These are phyloP conservation scores for Drosophila pseudotakahashii DNA, from an alignment of 2,888 invertebrate genomes.

Conservation along the genomic window DNA sequence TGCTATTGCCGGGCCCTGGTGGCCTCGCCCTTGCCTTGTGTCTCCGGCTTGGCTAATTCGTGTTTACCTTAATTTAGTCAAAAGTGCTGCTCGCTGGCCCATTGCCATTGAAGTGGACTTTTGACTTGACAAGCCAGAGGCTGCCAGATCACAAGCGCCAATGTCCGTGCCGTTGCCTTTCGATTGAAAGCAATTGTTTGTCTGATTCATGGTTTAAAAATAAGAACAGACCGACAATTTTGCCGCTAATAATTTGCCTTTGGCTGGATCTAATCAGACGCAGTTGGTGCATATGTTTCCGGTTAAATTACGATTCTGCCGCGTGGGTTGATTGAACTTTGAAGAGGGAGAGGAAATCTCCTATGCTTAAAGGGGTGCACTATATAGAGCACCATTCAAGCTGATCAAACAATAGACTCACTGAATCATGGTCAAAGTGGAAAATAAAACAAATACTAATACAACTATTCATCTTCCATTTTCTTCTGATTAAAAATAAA, in stretches of 20 bases:
- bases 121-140: slow-evolving; percentile 17
- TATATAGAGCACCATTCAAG: slow-evolving; percentile 27
- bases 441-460: too few relatives aligned
- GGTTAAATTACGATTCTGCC: slow-evolving; percentile 51
- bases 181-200: slow-evolving; percentile 66
- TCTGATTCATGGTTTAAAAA: slow-evolving; percentile 67
- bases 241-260: slow-evolving; percentile 70
- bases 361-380: slow-evolving; percentile 11
- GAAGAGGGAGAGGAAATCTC: slow-evolving; percentile 3
- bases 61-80: slow-evolving; percentile 47
- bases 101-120: slow-evolving; percentile 40
- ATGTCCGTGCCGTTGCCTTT: slow-evolving; percentile 49
- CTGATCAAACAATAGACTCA: slow-evolving; percentile 52
- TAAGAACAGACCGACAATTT: slow-evolving; percentile 36
- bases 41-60: slow-evolving; percentile 36
- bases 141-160: slow-evolving; percentile 24
- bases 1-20: slow-evolving; percentile 11
- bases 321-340: slow-evolving; percentile 67
- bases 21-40: slow-evolving; percentile 38
- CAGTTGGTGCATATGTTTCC: slow-evolving; percentile 70
- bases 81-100: slow-evolving; percentile 30
- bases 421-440: background rate
- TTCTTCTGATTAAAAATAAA: too few relatives aligned
- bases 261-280: slow-evolving; percentile 63
- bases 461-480: too few relatives aligned